Conservation (phyloP, 1,140 invertebrate genomes). For the Leptonema lineaticorne region DNA sequence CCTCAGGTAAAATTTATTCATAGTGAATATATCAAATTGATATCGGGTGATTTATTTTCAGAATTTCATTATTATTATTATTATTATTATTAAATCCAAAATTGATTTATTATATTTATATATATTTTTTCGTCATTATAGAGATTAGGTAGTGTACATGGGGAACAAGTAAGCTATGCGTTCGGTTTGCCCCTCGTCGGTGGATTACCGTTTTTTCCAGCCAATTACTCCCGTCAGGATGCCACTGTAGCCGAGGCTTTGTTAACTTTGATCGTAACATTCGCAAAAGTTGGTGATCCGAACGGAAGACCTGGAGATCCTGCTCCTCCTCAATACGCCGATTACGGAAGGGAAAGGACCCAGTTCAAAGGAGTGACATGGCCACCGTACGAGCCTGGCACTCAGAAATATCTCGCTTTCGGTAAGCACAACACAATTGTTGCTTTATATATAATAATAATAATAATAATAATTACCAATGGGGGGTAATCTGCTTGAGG, state of each 20-base stretch:
- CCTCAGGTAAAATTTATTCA: no score
- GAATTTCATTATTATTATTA: no score
- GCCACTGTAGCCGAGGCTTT: conserved; percentile 73
- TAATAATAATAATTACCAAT: background rate
- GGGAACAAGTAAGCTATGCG: conserved; percentile 84
- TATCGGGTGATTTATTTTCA: no score
- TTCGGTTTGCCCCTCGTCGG: conserved; percentile 82
- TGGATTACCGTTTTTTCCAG: conserved; percentile 57
- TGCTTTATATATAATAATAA: no score
- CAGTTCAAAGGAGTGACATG: conserved; percentile 62
- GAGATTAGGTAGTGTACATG: conserved; percentile 76
- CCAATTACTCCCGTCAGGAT: conserved; percentile 77
- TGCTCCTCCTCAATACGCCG: conserved; percentile 48
- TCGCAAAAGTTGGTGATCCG: conserved; percentile 74
- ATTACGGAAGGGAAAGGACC: conserved; percentile 63
- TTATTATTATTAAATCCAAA: no score
- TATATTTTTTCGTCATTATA: conserved; percentile 48
- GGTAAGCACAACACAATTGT: conserved; percentile 57
- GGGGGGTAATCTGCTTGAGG: background rate
- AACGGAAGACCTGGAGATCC: conserved; percentile 53
- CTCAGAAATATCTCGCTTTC: conserved; percentile 74
- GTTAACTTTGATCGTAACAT: conserved; percentile 73
- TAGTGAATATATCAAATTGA: no score
- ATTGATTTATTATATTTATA: background rate
- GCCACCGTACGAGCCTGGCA: conserved; percentile 72